Conservation (phyloP, 2,797 vertebrate genomes). For the Pangasius mekongensis region DNA sequence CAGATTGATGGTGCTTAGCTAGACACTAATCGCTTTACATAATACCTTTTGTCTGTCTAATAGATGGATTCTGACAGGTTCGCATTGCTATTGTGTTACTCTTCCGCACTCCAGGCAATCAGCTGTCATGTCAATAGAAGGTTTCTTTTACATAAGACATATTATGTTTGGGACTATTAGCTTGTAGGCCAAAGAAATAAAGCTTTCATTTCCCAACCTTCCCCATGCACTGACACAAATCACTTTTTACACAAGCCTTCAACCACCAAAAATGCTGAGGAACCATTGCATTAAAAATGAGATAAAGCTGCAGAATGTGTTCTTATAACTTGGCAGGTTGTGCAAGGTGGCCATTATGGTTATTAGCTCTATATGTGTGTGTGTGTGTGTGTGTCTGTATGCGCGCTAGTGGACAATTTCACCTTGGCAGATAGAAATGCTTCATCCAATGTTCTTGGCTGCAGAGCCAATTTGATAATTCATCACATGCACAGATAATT, state of each 20-base stretch:
- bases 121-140: slow-evolving; percentile 34
- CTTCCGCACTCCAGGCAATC: slow-evolving; percentile 18
- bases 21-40: slow-evolving; percentile 41
- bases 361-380: slow-evolving; percentile 29
- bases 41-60: slow-evolving; percentile 39
- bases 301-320: slow-evolving; percentile 23
- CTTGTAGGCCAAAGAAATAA: slow-evolving; percentile 27
- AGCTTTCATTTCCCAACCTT: slow-evolving; percentile 23
- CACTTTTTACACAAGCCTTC: slow-evolving; percentile 20
- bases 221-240: slow-evolving; percentile 2
- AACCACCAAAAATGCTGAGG: slow-evolving; percentile 25
- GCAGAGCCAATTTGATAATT: slow-evolving; percentile 44
- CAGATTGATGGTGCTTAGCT: slow-evolving; percentile 25
- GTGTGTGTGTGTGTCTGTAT: not conserved
- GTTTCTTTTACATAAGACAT: slow-evolving; percentile 33
- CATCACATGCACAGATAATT: slow-evolving; percentile 8
- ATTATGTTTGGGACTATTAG: slow-evolving; percentile 20
- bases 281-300: slow-evolving; percentile 20
- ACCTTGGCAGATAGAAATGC: slow-evolving; percentile 47
- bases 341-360: slow-evolving; percentile 48
- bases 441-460: slow-evolving; percentile 38
- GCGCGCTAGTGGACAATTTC: slow-evolving; percentile 14
- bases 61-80: slow-evolving; percentile 35
- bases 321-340: slow-evolving; percentile 35
- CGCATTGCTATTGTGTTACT: slow-evolving; percentile 29